Conservation (phyloP, 2,113 vertebrate genomes). For the Ameiurus melas region DNA sequence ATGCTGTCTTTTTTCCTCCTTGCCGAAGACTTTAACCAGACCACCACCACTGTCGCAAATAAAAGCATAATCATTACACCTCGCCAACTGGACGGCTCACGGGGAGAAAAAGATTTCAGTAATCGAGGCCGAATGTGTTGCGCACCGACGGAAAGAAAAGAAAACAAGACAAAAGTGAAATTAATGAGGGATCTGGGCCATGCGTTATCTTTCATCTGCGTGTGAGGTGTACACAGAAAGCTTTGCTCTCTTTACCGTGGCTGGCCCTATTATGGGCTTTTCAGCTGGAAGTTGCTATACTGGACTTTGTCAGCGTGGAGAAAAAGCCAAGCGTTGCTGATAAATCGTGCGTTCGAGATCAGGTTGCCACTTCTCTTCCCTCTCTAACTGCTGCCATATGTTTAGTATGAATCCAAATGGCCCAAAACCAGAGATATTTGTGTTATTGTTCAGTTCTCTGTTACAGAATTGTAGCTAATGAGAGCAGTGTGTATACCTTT, state of each 20-base stretch:
- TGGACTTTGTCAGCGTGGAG: constrained; percentile 58
- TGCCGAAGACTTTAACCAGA: constrained; percentile 51
- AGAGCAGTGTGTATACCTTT: constrained; percentile 26
- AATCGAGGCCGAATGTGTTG: constrained; percentile 14
- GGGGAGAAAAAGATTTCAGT: constrained; percentile 1
- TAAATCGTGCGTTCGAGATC: constrained; percentile 48
- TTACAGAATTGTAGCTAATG: constrained; percentile 27
- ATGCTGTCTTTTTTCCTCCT: constrained; percentile 12
- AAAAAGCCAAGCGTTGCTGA: constrained; percentile 49
- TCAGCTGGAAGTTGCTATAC: constrained; percentile 49
- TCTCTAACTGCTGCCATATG: constrained; percentile 59
- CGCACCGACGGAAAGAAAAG: constrained; percentile 33
- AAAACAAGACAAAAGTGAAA: constrained; percentile 43
- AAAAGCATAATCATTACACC: constrained; percentile 53
- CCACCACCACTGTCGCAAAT: constrained; percentile 33
- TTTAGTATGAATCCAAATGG: constrained; percentile 51
- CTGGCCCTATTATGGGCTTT: constrained; percentile 43
- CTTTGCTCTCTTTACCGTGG: constrained; percentile 24
- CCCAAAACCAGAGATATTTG: constrained; percentile 36
- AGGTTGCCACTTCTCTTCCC: constrained; percentile 49
- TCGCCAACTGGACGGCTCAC: constrained; percentile 21
- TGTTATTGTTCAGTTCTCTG: constrained; percentile 39
- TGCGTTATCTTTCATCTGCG: constrained; percentile 45
- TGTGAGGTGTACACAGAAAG: constrained; percentile 38
- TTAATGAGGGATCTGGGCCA: constrained; percentile 36